These are phyloP conservation scores for Nymphalis c-album DNA, from an alignment of 2,888 invertebrate genomes.

Conservation along the genomic window DNA sequence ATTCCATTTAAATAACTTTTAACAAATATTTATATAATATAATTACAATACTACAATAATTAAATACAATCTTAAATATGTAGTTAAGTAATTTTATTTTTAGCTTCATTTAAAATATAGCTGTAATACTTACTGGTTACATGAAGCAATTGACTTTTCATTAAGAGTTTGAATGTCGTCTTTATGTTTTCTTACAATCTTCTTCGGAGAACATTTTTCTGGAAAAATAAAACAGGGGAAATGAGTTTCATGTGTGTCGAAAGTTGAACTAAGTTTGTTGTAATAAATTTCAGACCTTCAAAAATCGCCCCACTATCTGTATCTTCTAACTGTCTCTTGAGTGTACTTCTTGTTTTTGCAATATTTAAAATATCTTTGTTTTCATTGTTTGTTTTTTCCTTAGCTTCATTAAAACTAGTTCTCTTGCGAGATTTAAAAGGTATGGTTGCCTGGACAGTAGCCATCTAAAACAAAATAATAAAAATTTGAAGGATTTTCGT, in stretches of 20 bases:
- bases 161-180: slow-evolving; percentile 39
- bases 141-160: background rate
- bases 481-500: background rate
- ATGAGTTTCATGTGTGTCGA: no score
- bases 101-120: background rate
- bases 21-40: no score
- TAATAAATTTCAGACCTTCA: slow-evolving; percentile 8
- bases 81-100: no score
- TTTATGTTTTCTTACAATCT: slow-evolving; percentile 48
- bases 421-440: slow-evolving; percentile 77
- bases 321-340: slow-evolving; percentile 37
- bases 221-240: slow-evolving; percentile 39
- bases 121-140: slow-evolving; percentile 19
- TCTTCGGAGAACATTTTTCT: slow-evolving; percentile 57
- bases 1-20: background rate
- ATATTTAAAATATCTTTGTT: slow-evolving; percentile 49
- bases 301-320: slow-evolving; percentile 11
- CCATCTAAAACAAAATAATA: slow-evolving; percentile 56
- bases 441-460: slow-evolving; percentile 71
- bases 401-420: slow-evolving; percentile 48
- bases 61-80: no score
- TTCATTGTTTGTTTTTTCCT: slow-evolving; percentile 53
- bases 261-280: no score
- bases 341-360: slow-evolving; percentile 18
- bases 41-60: no score